These are phyloP conservation scores for Orchestia grillus DNA, from an alignment of 1,140 invertebrate species.

Conservation along the genomic window DNA sequence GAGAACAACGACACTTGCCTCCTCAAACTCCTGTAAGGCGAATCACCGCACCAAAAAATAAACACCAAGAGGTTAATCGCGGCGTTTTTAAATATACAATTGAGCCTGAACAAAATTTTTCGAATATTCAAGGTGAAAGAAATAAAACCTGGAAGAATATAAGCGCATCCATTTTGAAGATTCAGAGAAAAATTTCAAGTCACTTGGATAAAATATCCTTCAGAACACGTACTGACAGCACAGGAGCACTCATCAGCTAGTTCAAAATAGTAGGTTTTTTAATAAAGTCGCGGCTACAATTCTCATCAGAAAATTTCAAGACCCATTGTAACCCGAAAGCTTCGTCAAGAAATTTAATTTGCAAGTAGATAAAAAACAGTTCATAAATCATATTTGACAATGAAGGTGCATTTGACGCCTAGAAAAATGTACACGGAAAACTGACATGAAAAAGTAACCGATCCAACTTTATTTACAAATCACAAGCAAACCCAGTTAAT, in stretches of 20 bases:
- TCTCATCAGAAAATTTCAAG: not conserved
- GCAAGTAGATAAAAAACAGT: not conserved
- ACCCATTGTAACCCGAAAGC: not conserved
- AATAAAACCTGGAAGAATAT: not conserved
- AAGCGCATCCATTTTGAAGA: not conserved
- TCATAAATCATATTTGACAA: not conserved
- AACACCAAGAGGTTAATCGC: not conserved
- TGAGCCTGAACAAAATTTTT: not conserved
- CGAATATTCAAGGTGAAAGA: not conserved
- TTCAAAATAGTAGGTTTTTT: not conserved
- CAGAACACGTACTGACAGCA: not conserved
- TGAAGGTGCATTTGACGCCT: not conserved
- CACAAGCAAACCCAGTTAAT: not conserved
- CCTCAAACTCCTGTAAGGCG: slow-evolving; percentile 32
- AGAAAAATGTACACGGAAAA: not conserved
- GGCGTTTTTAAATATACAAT: not conserved
- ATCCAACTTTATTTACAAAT: not conserved
- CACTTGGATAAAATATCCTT: not conserved
- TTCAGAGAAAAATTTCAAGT: not conserved
- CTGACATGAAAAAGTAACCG: not conserved
- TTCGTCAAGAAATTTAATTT: not conserved
- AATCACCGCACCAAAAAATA: slow-evolving; percentile 43
- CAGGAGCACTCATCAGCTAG: not conserved
- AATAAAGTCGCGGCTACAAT: not conserved
- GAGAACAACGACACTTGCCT: slow-evolving; percentile 26